These are phyloP conservation scores for Pogonus chalceus DNA, from an alignment of 1,140 invertebrate genomes.

Conservation along the genomic window DNA sequence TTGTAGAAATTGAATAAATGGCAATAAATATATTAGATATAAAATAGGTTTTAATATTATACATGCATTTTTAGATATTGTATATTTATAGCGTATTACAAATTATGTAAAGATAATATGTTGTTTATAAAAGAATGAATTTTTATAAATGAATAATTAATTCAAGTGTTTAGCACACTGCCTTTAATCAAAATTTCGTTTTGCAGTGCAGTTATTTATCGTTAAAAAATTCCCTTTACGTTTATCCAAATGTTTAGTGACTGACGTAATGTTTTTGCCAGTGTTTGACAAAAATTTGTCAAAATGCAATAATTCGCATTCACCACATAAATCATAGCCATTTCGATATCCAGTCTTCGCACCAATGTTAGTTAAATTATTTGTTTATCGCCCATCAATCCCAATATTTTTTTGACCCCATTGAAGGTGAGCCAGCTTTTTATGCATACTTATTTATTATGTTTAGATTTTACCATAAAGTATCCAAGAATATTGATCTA, in stretches of 20 bases:
- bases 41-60: no score
- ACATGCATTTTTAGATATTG: no score
- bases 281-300: slow-evolving; percentile 7
- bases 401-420: slow-evolving; percentile 25
- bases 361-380: slow-evolving; percentile 35
- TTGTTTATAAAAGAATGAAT: no score
- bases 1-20: no score
- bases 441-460: slow-evolving; percentile 8
- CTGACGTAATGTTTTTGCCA: slow-evolving; percentile 11
- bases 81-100: no score
- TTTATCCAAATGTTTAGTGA: background rate
- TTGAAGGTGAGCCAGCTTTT: slow-evolving; percentile 29
- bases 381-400: slow-evolving; percentile 26
- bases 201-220: background rate
- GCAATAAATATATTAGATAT: no score
- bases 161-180: no score
- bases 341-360: slow-evolving; percentile 1
- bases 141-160: no score
- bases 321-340: slow-evolving; percentile 8
- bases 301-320: background rate
- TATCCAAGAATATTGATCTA: background rate
- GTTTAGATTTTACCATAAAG: background rate
- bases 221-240: slow-evolving; percentile 1
- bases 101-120: no score
- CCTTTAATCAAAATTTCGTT: no score